Base-by-base conservation (phyloP, 2,888 invertebrate species). In the Drosophila colorata region DNA sequence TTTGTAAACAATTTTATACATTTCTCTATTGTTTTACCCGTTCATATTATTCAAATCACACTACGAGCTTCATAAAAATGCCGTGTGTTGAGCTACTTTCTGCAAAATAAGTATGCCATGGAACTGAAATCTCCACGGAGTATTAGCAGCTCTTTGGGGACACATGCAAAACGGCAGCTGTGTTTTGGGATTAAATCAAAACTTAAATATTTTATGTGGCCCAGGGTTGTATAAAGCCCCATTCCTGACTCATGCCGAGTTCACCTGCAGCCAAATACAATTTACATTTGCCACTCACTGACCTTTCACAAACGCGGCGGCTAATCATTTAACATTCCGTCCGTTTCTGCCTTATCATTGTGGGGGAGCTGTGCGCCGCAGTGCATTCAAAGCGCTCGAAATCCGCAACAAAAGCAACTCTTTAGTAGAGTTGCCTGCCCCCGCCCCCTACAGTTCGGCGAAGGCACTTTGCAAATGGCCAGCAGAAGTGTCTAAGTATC, bases 141-240 rank as follows among this genome's bases (percentile, higher is more conserved):
- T 66, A 63, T 65, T 80, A 68, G 53, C 67, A 64, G 38, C 52
- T 66, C 67, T 46, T 65, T 51, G 78, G 69, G 61, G 61, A 69
- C 76, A 66, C 44, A 63, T 51, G 43, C 46, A 31, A 61, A 51
- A 73, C 57, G 49, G 43, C 64, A 64, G 52, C 80, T 79, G 76
- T 69, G 59, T 40, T 59, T 46, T 51, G 41, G 47, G 47, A 61
- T 78, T 72, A 85, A 87, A 82, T 87, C 81, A 81, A 59, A 78
- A 59, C 86, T 61, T 85, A 51, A 82, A 82, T 85, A 88, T 82
- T 79, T 82, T 44, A 86, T 74, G 53, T 40, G 48, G 55, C 48
- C 11, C 16, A 47, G 52, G 52, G 68, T 38, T 52, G 6, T 16
- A 11, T 1, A 55, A 55, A 18, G 9, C n/a, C 37, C 14, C 25